Percentiles rank a stretch among this genome's conserved stretches.
phyloP scores from a whole-genome alignment of 2,113 vertebrate genomes.

The Haliaeetus leucogaster region DNA sequence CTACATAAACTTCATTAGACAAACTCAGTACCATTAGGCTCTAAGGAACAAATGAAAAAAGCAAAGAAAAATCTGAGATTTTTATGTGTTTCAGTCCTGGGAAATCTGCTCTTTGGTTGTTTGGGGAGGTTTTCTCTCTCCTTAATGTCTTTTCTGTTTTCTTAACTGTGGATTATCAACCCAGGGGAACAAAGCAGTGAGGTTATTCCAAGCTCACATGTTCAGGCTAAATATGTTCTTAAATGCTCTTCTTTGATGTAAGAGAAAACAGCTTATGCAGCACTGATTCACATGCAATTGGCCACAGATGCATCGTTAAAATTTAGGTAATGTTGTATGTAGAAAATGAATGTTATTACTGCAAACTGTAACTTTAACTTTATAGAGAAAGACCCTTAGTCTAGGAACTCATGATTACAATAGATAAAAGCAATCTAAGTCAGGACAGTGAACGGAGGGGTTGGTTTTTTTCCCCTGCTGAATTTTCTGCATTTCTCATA shows the following conservation, averaged over 20 bases:
- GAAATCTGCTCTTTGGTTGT: neutral
- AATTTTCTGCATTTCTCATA: neutral
- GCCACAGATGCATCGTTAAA: neutral
- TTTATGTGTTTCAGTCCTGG: neutral
- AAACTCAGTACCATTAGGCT: neutral
- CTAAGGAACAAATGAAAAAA: neutral
- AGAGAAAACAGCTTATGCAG: neutral
- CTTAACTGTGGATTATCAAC: neutral
- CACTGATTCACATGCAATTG: neutral
- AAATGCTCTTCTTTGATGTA: neutral
- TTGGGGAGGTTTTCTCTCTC: neutral
- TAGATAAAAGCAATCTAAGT: neutral
- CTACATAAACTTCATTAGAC: neutral
- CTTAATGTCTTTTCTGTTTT: neutral
- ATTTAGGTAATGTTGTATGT: neutral
- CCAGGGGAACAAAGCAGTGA: neutral
- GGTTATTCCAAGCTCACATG: neutral
- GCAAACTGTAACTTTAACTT: neutral
- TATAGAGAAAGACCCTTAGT: neutral
- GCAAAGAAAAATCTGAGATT: neutral
- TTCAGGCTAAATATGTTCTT: neutral
- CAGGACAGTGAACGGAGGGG: neutral
- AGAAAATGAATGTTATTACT: neutral
- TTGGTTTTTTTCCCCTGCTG: neutral
- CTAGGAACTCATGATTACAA: neutral